These are phyloP conservation scores for Conus betulinus DNA, from an alignment of 1,140 invertebrate genomes.

Conservation along the genomic window DNA sequence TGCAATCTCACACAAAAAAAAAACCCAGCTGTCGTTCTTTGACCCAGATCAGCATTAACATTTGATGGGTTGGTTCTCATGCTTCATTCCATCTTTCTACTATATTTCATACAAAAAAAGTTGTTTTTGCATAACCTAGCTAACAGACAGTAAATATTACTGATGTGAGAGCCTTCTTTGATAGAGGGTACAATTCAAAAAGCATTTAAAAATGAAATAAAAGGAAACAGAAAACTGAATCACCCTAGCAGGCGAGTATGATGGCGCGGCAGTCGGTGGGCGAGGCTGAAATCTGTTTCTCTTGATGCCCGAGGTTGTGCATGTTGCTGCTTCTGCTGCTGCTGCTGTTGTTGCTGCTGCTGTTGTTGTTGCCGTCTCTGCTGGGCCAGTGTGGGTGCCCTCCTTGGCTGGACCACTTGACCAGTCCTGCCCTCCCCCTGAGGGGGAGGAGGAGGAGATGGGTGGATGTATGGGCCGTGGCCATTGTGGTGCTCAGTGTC, in stretches of 20 bases:
- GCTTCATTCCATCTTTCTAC: no score
- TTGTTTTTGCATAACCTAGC: no score
- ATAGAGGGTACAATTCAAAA: no score
- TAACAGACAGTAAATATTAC: no score
- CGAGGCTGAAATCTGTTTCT: background rate
- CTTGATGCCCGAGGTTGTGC: background rate
- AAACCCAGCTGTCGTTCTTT: no score
- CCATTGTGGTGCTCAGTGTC: slow-evolving; percentile 42
- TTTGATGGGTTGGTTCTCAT: no score
- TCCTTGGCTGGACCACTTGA: slow-evolving; percentile 5
- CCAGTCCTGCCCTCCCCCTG: background rate
- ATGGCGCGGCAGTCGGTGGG: slow-evolving; percentile 5
- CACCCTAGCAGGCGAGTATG: background rate
- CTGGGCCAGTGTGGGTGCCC: slow-evolving; percentile 14
- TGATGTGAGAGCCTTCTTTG: no score
- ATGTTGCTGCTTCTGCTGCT: slow-evolving; percentile 29
- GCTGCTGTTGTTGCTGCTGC: slow-evolving; percentile 27
- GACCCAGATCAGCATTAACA: no score
- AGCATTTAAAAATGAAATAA: background rate
- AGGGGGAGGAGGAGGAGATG: background rate
- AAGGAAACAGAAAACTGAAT: background rate
- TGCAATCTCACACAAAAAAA: no score
- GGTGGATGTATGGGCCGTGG: background rate
- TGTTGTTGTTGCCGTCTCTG: slow-evolving; percentile 22
- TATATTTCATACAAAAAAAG: no score